phyloP scores from a whole-genome alignment of 2,113 vertebrate species.

The Symphodus melops region DNA sequence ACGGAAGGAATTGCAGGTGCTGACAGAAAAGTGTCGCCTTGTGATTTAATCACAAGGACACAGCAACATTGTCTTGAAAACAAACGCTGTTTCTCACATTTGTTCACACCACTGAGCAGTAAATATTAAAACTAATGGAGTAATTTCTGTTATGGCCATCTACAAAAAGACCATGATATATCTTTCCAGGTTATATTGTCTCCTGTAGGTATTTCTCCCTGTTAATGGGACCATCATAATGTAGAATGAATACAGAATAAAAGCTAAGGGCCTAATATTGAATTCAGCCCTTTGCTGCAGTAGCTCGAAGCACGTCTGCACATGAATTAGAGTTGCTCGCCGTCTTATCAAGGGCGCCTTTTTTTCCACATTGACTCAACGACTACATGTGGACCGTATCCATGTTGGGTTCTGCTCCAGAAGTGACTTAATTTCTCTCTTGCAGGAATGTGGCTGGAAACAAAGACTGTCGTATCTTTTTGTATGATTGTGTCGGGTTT shows the following conservation, averaged over 20 bases:
- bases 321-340: slow-evolving; percentile 23
- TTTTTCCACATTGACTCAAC: slow-evolving; percentile 51
- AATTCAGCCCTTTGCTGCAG: slow-evolving; percentile 31
- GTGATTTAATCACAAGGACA: slow-evolving; percentile 56
- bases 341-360: slow-evolving; percentile 28
- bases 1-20: slow-evolving; percentile 25
- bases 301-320: slow-evolving; percentile 28
- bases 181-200: slow-evolving; percentile 21
- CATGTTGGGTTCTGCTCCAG: slow-evolving; percentile 62
- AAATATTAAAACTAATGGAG: slow-evolving; percentile 49
- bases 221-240: slow-evolving; percentile 12
- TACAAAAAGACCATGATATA: slow-evolving; percentile 32
- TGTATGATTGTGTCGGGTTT: slow-evolving; percentile 71
- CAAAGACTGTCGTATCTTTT: slow-evolving; percentile 61
- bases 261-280: slow-evolving; percentile 21
- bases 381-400: slow-evolving; percentile 38
- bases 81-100: slow-evolving; percentile 29
- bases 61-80: slow-evolving; percentile 48
- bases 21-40: slow-evolving; percentile 29
- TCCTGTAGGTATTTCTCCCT: slow-evolving; percentile 24
- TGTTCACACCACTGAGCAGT: slow-evolving; percentile 29
- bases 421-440: slow-evolving; percentile 62
- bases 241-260: slow-evolving; percentile 37
- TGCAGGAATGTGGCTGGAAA: slow-evolving; percentile 39
- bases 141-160: slow-evolving; percentile 47